These are phyloP conservation scores for Hippocampus mohnikei DNA, from an alignment of 2,113 vertebrate species.

Conservation along the genomic window DNA sequence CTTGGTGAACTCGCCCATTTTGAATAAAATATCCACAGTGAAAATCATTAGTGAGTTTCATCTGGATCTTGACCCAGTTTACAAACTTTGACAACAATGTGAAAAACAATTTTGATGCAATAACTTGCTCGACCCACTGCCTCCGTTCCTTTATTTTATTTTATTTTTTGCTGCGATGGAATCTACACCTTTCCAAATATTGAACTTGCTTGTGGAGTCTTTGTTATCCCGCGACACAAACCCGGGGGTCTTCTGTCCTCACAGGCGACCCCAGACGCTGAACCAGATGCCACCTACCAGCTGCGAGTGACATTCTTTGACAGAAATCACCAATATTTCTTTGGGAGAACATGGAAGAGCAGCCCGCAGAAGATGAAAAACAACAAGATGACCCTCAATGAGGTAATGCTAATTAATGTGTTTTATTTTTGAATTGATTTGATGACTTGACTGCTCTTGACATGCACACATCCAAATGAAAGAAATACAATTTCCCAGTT, in stretches of 20 bases:
- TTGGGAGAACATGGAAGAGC: constrained; percentile 88
- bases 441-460: too few relatives aligned
- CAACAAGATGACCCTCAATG: constrained; percentile 71
- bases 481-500: too few relatives aligned
- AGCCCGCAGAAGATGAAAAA: constrained; percentile 36
- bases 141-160: neutral
- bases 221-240: neutral
- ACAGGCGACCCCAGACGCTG: constrained; percentile 46
- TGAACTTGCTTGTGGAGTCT: neutral
- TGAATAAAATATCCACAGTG: too few relatives aligned
- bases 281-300: constrained; percentile 69
- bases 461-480: too few relatives aligned
- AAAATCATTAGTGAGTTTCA: too few relatives aligned
- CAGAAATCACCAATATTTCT: constrained; percentile 79
- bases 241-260: neutral
- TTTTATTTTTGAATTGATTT: too few relatives aligned
- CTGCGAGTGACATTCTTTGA: constrained; percentile 85
- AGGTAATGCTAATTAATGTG: constrained; percentile 69
- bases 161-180: neutral
- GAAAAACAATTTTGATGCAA: neutral
- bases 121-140: too few relatives aligned
- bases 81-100: too few relatives aligned
- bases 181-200: neutral
- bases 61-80: too few relatives aligned
- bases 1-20: too few relatives aligned